These are phyloP conservation scores for Coregonus sp. DNA, from an alignment of 2,797 vertebrate species.

Conservation along the genomic window DNA sequence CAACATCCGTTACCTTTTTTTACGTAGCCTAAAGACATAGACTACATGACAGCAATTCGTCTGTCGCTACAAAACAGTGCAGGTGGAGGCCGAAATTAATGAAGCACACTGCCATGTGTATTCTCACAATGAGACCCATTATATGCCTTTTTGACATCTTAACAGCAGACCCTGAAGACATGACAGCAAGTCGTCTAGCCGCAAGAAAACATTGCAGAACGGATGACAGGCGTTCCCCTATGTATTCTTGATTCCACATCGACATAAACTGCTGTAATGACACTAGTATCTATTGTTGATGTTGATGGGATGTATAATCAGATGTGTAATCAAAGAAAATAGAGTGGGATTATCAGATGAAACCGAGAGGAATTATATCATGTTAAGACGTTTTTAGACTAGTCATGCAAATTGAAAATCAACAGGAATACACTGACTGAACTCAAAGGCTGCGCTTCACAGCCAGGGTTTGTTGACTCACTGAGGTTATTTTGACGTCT, in stretches of 20 bases:
- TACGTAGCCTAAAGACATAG: constrained; percentile 13
- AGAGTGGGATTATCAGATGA: neutral
- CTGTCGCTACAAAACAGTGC: constrained; percentile 34
- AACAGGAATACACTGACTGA: neutral
- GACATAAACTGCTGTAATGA: constrained; percentile 25
- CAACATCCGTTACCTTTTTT: constrained; percentile 41
- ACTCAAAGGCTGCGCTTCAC: neutral
- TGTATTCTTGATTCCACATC: constrained; percentile 46
- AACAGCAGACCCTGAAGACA: constrained; percentile 1
- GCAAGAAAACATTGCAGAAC: constrained; percentile 38
- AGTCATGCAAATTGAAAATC: neutral
- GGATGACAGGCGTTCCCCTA: constrained; percentile 1
- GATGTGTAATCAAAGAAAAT: neutral
- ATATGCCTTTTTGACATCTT: neutral
- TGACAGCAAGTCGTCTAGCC: constrained; percentile 31
- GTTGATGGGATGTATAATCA: constrained; percentile 8
- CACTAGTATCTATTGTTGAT: constrained; percentile 40
- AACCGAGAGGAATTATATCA: neutral
- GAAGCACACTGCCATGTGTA: constrained; percentile 37
- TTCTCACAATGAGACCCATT: constrained; percentile 31
- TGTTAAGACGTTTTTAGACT: neutral
- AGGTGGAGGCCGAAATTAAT: constrained; percentile 26
- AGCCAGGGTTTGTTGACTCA: neutral
- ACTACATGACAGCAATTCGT: constrained; percentile 23
- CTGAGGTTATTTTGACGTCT: neutral